These are phyloP conservation scores for Pachydiplax longipennis DNA, from an alignment of 2,888 invertebrate species.

Conservation along the genomic window DNA sequence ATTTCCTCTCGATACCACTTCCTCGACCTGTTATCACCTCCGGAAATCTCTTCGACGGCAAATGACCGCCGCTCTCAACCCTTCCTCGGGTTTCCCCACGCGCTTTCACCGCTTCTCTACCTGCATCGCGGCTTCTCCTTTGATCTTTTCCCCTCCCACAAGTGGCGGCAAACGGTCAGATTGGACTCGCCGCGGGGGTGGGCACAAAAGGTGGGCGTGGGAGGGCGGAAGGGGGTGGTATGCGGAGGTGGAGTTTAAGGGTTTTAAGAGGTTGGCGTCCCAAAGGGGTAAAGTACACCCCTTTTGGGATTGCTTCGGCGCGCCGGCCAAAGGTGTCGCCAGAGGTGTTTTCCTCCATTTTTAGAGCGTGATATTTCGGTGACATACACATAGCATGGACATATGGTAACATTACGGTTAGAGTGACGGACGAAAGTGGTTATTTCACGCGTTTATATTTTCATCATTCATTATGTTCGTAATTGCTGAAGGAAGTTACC, in stretches of 20 bases:
- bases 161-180: conserved; percentile 28
- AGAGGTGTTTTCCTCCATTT: background rate
- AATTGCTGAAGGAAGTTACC: too few relatives aligned
- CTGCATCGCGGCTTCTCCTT: background rate
- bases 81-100: background rate
- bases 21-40: background rate
- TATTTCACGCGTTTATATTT: too few relatives aligned
- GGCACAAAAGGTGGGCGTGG: background rate
- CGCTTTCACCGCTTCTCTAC: background rate
- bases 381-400: too few relatives aligned
- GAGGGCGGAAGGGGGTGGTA: background rate
- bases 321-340: background rate
- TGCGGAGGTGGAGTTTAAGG: background rate
- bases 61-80: background rate
- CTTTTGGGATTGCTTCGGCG: background rate
- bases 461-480: too few relatives aligned
- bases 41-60: background rate
- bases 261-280: background rate
- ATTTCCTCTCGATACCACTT: background rate
- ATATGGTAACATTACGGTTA: too few relatives aligned
- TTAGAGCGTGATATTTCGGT: too few relatives aligned
- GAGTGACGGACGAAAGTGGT: too few relatives aligned
- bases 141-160: background rate
- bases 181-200: background rate
- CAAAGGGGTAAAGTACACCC: background rate